Percentiles rank a stretch among this genome's conserved stretches.
Evolutionary conservation across 2,797 vertebrate genomes (phyloP).

Genomic region (Argyrosomus regius): DNA sequence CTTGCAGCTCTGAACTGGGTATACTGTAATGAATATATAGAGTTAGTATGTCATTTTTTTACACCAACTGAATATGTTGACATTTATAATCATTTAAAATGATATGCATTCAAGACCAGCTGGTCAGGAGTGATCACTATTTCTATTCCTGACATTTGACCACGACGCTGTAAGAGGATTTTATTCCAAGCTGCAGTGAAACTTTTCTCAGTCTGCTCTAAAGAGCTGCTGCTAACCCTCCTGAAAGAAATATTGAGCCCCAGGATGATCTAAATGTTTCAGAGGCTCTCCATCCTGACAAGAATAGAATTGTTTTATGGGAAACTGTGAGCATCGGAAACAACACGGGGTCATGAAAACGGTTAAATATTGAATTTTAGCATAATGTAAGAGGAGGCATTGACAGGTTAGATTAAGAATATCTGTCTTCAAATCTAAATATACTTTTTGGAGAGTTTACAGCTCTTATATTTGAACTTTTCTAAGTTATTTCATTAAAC

Average conservation of each 20-base stretch:
- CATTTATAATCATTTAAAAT: too few species aligned
- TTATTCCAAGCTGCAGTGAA: constrained; percentile 17
- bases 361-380: constrained; percentile 10
- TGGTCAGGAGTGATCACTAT: background rate
- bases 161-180: background rate
- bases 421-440: background rate
- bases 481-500: constrained; percentile 3
- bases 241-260: constrained; percentile 15
- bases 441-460: background rate
- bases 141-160: background rate
- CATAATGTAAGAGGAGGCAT: background rate
- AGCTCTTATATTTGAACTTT: background rate
- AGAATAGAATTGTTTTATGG: background rate
- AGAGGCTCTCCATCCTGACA: constrained; percentile 9
- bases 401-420: background rate
- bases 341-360: background rate
- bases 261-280: constrained; percentile 40
- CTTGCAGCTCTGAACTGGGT: too few species aligned
- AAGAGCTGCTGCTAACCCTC: constrained; percentile 16
- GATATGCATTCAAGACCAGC: too few species aligned
- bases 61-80: too few species aligned
- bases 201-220: background rate
- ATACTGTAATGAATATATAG: too few species aligned
- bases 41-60: too few species aligned
- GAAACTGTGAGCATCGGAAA: background rate